Evolutionary conservation across 1,140 invertebrate genomes (phyloP), one percentile per base, ranked within the genome.

Genomic region (Araneus ventricosus): DNA sequence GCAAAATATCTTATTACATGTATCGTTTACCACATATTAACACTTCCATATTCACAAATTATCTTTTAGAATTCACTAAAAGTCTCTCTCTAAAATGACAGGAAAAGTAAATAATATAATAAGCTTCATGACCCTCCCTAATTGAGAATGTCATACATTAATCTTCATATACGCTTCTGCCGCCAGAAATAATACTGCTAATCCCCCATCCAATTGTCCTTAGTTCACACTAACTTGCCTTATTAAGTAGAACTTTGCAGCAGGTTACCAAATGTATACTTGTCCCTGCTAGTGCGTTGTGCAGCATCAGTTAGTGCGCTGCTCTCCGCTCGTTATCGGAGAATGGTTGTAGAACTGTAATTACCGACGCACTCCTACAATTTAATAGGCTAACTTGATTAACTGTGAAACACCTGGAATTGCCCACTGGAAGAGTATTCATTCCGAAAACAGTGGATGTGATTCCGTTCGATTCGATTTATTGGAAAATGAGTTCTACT

Each of bases 351-450:
- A 52, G 52, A 8, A 30, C 57, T 45, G 57, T 75, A 88, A 88
- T 88, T 88, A 88, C 37, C 30, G 41, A 24, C 27, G 84, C 52
- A 20, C 45, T 85, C 84, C 57, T 34, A 75, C 39, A 37, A 45
- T 75, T 88, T 88, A 88, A 88, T 88, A 63, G 61, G 39, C 34
- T 75, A 67, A 88, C 63, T 67, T 88, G 87, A 88, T 88, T 88
- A 88, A 88, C 87, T 75, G 63, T 27, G 37, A 70, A 88, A 45
- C 87, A 88, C 87, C 87, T 88, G 87, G 87, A 88, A 45, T 88
- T 75, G 87, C 87, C 41, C 63, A 70, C 63, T 70, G 85, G 85
- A 63, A 59, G 59, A 63, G 85, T 45, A 59, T 75, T 88, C 39
- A 45, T 88, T 70, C 37, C 87, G 41, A 59, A 59, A 39, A 37